Base-by-base conservation (phyloP, 2,888 invertebrate species). In the Gasteruption jaculator region DNA sequence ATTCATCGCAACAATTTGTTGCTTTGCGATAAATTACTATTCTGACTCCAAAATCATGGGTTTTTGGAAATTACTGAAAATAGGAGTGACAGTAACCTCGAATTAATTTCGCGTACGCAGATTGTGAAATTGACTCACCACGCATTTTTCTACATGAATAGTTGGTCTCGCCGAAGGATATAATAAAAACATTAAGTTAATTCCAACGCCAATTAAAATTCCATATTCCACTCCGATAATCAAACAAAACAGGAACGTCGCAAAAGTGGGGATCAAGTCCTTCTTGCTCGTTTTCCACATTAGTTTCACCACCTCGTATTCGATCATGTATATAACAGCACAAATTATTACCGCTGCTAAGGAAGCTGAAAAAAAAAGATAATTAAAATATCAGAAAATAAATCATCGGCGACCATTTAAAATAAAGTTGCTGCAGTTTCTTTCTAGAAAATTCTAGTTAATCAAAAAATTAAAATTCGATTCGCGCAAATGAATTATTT, bases 321-420 rank as follows among this genome's bases (percentile, higher is more conserved):
- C 91, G 60, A 92, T 90, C 91, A 92, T 92, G 72, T 90, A 91
- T 67, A 94, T 85, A 47, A 95, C 94, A 53, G 95, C 94, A 65
- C 90, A 88, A 52, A 95, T 93, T 46, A 95, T 93, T 31, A 95
- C 92, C 3, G 92, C 91, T 22, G 91, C 91, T 12, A 95, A 73
- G 0, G 91, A 85, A 1, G 91, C 86, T 66, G 34, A 10, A 55
- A 56, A 18, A 31, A 42, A 40, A 18, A 5, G 26, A 8, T 14
- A 24, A 20, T 34, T 27, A 2, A 24, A 33, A 25, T 24, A 25
- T 33, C n/a, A n/a, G n/a, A n/a, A n/a, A n/a, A n/a, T n/a, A 19
- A 5, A 20, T 15, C 4, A 16, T 26, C 8, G n/a, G 27, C 18
- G 19, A 22, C n/a, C 4, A 24, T 14, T 18, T 4, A 4, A n/a